A percentile compares a stretch with the other conserved stretches of the same genome.
phyloP scores from a whole-genome alignment of 2,888 invertebrate species.

The Caenorhabditis doughertyi region DNA sequence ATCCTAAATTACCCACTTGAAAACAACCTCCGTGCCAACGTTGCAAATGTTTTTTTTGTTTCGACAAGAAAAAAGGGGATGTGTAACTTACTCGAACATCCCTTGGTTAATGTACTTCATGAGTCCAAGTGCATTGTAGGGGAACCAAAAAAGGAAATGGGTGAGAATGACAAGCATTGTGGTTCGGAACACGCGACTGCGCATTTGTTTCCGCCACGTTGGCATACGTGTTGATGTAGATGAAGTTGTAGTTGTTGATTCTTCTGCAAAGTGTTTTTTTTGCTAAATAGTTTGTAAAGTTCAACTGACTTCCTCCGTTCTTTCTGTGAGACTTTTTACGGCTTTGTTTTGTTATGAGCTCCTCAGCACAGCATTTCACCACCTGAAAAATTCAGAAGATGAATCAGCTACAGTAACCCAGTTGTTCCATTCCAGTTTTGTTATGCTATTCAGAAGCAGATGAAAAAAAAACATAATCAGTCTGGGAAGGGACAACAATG shows the following conservation, averaged over 20 bases:
- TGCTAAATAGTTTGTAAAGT: background rate
- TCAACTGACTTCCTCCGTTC: conserved; percentile 42
- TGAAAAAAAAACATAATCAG: conserved; percentile 20
- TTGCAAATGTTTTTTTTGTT: background rate
- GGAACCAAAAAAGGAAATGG: conserved; percentile 82
- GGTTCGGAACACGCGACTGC: conserved; percentile 77
- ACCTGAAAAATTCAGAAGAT: conserved; percentile 36
- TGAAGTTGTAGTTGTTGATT: conserved; percentile 33
- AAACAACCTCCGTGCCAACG: background rate
- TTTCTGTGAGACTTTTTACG: conserved; percentile 17
- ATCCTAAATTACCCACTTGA: conserved; percentile 28
- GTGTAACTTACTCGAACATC: conserved; percentile 66
- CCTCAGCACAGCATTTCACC: conserved; percentile 45
- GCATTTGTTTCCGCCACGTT: conserved; percentile 78
- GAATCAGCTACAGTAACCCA: conserved; percentile 28
- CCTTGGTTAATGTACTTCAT: conserved; percentile 76
- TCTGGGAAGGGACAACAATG: background rate
- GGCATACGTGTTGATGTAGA: conserved; percentile 59
- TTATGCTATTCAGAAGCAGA: conserved; percentile 21
- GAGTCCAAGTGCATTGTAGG: conserved; percentile 79
- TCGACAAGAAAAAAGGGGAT: background rate
- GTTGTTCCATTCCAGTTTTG: background rate
- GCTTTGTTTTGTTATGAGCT: conserved; percentile 16
- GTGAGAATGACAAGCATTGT: conserved; percentile 80
- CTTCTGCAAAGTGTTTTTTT: conserved; percentile 30